phyloP scores from a whole-genome alignment of 2,888 invertebrate genomes.

The Drosophila mercatorum region DNA sequence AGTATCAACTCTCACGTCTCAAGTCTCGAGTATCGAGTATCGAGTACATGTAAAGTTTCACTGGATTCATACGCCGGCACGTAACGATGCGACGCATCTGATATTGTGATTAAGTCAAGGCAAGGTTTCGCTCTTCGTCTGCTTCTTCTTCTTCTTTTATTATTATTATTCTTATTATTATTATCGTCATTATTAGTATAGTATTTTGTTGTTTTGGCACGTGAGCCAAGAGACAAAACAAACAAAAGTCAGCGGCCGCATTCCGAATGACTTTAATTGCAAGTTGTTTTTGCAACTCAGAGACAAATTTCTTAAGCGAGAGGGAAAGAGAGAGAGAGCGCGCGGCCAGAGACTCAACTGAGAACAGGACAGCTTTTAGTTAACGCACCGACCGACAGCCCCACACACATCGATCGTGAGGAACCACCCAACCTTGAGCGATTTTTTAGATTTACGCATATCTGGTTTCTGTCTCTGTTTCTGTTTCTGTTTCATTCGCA shows the following conservation, averaged over 20 bases:
- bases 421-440: slow-evolving; percentile 29
- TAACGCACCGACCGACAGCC: not conserved
- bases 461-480: slow-evolving; percentile 29
- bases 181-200: slow-evolving; percentile 9
- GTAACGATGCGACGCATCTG: slow-evolving; percentile 38
- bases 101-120: slow-evolving; percentile 47
- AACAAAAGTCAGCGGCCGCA: slow-evolving; percentile 39
- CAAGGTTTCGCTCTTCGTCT: slow-evolving; percentile 16
- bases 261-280: slow-evolving; percentile 50
- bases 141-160: not conserved
- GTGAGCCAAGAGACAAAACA: slow-evolving; percentile 38
- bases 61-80: slow-evolving; percentile 49
- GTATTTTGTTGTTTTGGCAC: slow-evolving; percentile 36
- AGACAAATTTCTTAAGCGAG: slow-evolving; percentile 18
- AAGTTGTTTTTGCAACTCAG: slow-evolving; percentile 24
- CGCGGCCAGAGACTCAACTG: not conserved
- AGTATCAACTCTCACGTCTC: slow-evolving; percentile 10
- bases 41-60: slow-evolving; percentile 17
- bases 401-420: slow-evolving; percentile 22
- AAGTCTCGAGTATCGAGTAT: slow-evolving; percentile 2
- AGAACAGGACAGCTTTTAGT: slow-evolving; percentile 15
- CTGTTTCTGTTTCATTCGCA: slow-evolving; percentile 22
- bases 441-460: slow-evolving; percentile 32
- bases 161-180: slow-evolving; percentile 12
- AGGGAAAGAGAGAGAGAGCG: not conserved